Percentiles rank a stretch among this genome's conserved stretches.
Conservation (phyloP, 2,888 invertebrate genomes). For the Acanthosepion esculentum region DNA sequence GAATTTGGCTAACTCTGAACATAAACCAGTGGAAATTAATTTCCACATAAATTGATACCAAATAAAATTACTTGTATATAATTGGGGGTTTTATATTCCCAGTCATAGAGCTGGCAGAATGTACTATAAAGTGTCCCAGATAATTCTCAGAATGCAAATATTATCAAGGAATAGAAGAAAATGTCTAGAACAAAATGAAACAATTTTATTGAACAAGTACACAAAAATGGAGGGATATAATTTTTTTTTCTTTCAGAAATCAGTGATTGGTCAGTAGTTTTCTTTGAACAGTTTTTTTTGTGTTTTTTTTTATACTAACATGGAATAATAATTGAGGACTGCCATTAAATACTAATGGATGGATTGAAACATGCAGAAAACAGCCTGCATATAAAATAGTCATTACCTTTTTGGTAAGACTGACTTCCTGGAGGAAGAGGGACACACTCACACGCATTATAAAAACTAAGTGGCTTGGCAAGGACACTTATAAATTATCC, state of each 20-base stretch:
- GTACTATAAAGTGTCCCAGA: background rate
- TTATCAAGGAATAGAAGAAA: background rate
- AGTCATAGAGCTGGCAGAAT: background rate
- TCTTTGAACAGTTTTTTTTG: background rate
- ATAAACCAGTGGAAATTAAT: background rate
- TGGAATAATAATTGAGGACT: background rate
- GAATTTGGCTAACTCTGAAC: background rate
- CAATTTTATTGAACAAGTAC: background rate
- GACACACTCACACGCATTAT: too few species aligned
- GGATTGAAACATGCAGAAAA: background rate
- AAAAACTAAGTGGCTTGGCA: background rate
- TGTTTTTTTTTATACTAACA: too few species aligned
- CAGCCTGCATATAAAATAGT: conserved; percentile 33
- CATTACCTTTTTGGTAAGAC: background rate
- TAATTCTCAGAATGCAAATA: background rate
- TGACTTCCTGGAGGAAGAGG: background rate
- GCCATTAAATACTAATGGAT: background rate
- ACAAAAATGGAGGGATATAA: background rate
- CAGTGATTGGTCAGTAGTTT: background rate
- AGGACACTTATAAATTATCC: background rate
- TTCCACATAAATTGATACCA: background rate
- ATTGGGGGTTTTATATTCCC: background rate
- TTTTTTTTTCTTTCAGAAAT: background rate
- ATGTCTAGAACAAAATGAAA: background rate
- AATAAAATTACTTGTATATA: background rate